These are phyloP conservation scores for Trissoscelio sp. DNA, from an alignment of 2,888 invertebrate species.

Conservation along the genomic window DNA sequence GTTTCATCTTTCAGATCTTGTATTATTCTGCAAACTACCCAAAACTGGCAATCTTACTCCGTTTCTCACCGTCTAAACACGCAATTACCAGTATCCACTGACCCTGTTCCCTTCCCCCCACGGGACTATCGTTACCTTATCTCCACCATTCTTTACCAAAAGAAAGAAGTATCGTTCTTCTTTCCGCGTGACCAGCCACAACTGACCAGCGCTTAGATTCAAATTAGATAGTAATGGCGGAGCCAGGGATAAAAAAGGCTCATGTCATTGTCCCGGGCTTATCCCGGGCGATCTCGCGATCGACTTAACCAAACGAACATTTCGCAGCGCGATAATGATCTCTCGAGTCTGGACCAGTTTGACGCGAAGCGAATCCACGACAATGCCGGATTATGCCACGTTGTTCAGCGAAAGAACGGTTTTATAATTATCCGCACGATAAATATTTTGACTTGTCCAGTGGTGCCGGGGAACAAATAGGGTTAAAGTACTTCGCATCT, in stretches of 20 bases:
- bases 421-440: constrained; percentile 77
- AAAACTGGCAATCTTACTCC: too few species aligned
- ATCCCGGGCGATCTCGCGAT: constrained; percentile 63
- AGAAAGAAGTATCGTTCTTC: constrained; percentile 31
- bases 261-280: constrained; percentile 48
- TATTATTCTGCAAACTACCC: not conserved
- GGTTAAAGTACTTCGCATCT: not conserved
- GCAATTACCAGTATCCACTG: constrained; percentile 56
- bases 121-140: constrained; percentile 40
- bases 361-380: constrained; percentile 75
- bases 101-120: constrained; percentile 19
- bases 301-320: constrained; percentile 68
- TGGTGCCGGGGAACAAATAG: not conserved
- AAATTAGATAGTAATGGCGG: constrained; percentile 58
- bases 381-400: constrained; percentile 74
- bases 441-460: constrained; percentile 77
- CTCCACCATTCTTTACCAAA: constrained; percentile 3
- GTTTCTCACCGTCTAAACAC: constrained; percentile 59
- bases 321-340: constrained; percentile 73
- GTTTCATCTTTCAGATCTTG: too few species aligned
- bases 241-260: not conserved
- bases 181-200: constrained; percentile 47
- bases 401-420: constrained; percentile 64
- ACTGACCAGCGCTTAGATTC: constrained; percentile 54
- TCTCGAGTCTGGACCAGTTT: constrained; percentile 70